Conservation (phyloP, 2,113 vertebrate species). For the Amia ocellicauda region DNA sequence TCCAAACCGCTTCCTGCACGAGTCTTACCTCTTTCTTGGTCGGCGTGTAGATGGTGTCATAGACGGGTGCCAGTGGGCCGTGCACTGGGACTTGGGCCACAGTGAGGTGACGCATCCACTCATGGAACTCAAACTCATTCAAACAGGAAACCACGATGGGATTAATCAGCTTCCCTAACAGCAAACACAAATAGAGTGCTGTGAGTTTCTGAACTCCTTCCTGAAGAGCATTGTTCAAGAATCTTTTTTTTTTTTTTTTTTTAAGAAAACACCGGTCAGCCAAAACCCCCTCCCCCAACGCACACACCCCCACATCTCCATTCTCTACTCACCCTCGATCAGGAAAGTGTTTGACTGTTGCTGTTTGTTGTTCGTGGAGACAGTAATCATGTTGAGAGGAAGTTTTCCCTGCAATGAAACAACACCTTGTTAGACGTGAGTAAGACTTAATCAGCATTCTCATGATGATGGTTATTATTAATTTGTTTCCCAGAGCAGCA, state of each 20-base stretch:
- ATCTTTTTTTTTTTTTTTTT: background rate
- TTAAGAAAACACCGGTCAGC: background rate
- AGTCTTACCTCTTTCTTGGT: slow-evolving; percentile 36
- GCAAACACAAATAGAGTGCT: slow-evolving; percentile 14
- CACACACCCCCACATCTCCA: background rate
- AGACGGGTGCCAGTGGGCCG: slow-evolving; percentile 61
- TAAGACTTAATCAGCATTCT: too few species aligned
- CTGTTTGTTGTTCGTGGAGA: slow-evolving; percentile 81
- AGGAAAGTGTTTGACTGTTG: slow-evolving; percentile 81
- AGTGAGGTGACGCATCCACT: slow-evolving; percentile 69
- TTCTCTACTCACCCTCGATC: slow-evolving; percentile 77
- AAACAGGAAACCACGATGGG: slow-evolving; percentile 69
- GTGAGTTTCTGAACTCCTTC: too few species aligned
- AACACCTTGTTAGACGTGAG: too few species aligned
- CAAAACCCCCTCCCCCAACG: too few species aligned
- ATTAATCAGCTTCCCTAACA: slow-evolving; percentile 70
- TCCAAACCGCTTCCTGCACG: too few species aligned
- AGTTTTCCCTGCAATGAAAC: slow-evolving; percentile 81
- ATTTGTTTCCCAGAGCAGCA: too few species aligned
- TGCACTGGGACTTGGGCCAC: slow-evolving; percentile 58
- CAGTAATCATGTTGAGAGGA: slow-evolving; percentile 80
- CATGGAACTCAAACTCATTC: slow-evolving; percentile 57
- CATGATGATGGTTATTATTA: too few species aligned
- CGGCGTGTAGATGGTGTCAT: slow-evolving; percentile 73
- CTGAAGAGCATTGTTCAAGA: too few species aligned